phyloP scores from a whole-genome alignment of 2,888 invertebrate genomes.

The Hypomecis punctinalis region DNA sequence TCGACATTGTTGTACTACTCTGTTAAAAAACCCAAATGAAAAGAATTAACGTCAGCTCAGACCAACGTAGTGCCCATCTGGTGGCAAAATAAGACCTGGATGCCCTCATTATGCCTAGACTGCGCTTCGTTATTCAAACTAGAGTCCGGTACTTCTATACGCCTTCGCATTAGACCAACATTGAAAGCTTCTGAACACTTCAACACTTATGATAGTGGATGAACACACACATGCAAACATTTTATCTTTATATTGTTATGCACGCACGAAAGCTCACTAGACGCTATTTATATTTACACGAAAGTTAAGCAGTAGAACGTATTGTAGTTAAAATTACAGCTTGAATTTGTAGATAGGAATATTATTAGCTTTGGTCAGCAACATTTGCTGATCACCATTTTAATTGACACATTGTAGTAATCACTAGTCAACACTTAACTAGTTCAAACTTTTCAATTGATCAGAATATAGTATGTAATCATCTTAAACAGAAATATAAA shows the following conservation, averaged over 20 bases:
- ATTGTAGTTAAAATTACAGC: constrained; percentile 21
- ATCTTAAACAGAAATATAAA: not conserved
- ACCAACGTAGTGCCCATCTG: no score
- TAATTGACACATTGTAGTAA: constrained; percentile 16
- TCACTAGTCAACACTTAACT: constrained; percentile 17
- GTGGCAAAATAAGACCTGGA: no score
- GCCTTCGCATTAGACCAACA: constrained; percentile 22
- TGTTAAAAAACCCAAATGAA: no score
- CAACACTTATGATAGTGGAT: constrained; percentile 21
- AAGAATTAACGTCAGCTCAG: no score
- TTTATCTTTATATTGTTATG: constrained; percentile 22
- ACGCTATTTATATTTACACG: constrained; percentile 17
- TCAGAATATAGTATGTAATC: no score
- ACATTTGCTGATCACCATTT: constrained; percentile 10
- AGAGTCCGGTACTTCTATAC: constrained; percentile 24
- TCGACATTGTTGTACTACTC: no score
- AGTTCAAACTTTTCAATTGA: not conserved
- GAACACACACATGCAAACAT: constrained; percentile 26
- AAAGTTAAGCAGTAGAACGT: constrained; percentile 24
- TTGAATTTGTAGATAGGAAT: constrained; percentile 23
- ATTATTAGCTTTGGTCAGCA: constrained; percentile 19
- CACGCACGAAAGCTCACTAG: constrained; percentile 27
- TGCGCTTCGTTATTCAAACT: constrained; percentile 41
- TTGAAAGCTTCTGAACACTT: constrained; percentile 17
- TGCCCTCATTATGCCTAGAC: constrained; percentile 36